Conservation (phyloP, 2,888 invertebrate species). For the Monochamus alternatus region DNA sequence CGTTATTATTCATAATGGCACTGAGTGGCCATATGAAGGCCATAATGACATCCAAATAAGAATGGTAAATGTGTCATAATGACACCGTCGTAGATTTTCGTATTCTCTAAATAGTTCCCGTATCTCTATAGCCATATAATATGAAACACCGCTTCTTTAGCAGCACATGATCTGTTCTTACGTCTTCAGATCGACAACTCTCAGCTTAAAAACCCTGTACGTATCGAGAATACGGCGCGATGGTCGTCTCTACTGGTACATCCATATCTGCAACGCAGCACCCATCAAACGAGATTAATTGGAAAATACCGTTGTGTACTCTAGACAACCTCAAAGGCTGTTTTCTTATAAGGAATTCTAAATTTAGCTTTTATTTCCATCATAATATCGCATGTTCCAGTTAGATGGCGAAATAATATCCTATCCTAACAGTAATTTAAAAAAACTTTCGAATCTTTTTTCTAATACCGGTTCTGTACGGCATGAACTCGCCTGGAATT, state of each 20-base stretch:
- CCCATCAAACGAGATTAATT: slow-evolving; percentile 56
- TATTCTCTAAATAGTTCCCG: no score
- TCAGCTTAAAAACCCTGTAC: neutral
- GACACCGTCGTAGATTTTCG: no score
- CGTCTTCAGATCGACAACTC: no score
- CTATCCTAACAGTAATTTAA: slow-evolving; percentile 50
- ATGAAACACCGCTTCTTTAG: no score
- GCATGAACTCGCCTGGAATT: slow-evolving; percentile 2
- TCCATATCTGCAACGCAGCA: slow-evolving; percentile 18
- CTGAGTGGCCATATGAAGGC: no score
- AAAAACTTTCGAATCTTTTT: slow-evolving; percentile 36
- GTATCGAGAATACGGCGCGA: neutral
- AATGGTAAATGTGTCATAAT: no score
- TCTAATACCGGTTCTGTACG: slow-evolving; percentile 17
- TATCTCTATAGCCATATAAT: no score
- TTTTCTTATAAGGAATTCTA: slow-evolving; percentile 57
- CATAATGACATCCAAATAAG: no score
- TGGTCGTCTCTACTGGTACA: neutral
- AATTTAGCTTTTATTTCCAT: slow-evolving; percentile 53
- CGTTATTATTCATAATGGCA: no score
- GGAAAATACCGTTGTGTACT: slow-evolving; percentile 60
- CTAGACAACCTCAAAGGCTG: slow-evolving; percentile 59
- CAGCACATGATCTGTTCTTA: no score
- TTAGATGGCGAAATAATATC: slow-evolving; percentile 49
- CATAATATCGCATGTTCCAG: slow-evolving; percentile 49